These are phyloP conservation scores for Mythimna pallens DNA, from an alignment of 2,888 invertebrate species.

Conservation along the genomic window DNA sequence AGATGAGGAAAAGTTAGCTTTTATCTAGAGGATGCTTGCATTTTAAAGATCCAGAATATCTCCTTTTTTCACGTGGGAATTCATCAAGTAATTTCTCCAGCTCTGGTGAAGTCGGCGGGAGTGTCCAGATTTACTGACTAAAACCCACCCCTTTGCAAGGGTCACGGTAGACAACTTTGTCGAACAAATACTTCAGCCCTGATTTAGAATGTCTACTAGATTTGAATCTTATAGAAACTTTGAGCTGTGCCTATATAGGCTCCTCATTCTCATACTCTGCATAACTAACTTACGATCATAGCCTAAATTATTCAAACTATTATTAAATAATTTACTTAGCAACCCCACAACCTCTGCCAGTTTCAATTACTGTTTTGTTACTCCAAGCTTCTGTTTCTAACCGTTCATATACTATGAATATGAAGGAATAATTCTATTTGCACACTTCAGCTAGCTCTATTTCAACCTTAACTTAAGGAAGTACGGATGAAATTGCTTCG, in stretches of 20 bases:
- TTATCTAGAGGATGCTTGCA: too few species aligned
- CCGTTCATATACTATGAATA: constrained; percentile 63
- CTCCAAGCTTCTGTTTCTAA: constrained; percentile 75
- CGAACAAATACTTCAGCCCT: too few species aligned
- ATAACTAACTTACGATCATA: constrained; percentile 58
- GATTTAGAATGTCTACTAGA: not conserved
- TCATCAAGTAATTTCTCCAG: too few species aligned
- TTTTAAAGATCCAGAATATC: not conserved
- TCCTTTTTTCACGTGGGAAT: too few species aligned
- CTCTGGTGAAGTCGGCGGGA: too few species aligned
- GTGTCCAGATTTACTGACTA: too few species aligned
- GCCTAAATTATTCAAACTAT: constrained; percentile 32
- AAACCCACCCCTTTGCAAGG: too few species aligned
- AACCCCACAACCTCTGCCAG: constrained; percentile 72
- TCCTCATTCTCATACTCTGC: not conserved
- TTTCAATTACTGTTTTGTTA: constrained; percentile 83
- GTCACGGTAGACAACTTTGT: too few species aligned
- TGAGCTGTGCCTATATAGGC: not conserved
- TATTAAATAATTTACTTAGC: constrained; percentile 65
- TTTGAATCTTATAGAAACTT: not conserved
- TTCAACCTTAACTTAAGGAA: constrained; percentile 23
- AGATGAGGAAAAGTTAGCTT: not conserved
- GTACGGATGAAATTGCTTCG: constrained; percentile 42
- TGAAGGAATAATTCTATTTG: constrained; percentile 23
- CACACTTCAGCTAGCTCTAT: constrained; percentile 18